Conservation (phyloP, 2,888 invertebrate genomes). For the Entomobrya multifasciata region DNA sequence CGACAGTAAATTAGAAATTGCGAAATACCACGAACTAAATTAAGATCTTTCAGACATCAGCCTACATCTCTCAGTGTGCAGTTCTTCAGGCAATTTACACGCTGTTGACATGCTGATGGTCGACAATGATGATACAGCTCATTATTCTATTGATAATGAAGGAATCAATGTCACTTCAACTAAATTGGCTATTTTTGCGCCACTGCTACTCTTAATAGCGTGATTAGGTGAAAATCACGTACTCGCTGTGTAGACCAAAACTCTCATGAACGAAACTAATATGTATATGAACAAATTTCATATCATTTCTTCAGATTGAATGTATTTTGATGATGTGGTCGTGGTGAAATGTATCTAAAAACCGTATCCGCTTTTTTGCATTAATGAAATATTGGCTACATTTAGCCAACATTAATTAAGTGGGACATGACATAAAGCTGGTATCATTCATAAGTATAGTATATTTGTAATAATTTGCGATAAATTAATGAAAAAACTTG, state of each 20-base stretch:
- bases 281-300: not conserved
- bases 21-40: not conserved
- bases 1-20: not conserved
- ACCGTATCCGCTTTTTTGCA: too few relatives aligned
- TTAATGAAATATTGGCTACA: too few relatives aligned
- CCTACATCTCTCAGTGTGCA: not conserved
- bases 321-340: too few relatives aligned
- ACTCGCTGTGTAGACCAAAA: not conserved
- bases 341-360: too few relatives aligned
- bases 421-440: too few relatives aligned
- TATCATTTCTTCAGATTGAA: not conserved
- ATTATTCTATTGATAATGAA: constrained; percentile 47
- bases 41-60: not conserved
- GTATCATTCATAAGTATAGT: not conserved
- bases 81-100: constrained; percentile 6
- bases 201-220: not conserved
- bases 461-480: not conserved
- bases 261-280: not conserved
- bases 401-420: too few relatives aligned
- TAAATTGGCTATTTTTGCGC: constrained; percentile 52
- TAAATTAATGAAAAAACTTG: not conserved
- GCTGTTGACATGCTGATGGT: constrained; percentile 7
- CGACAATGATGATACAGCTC: constrained; percentile 42
- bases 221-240: constrained; percentile 16
- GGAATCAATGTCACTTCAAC: constrained; percentile 56